A percentile compares a stretch with the other conserved stretches of the same genome.
Evolutionary conservation across 2,888 invertebrate genomes (phyloP).

Genomic region (Troglohyphantes excavatus): DNA sequence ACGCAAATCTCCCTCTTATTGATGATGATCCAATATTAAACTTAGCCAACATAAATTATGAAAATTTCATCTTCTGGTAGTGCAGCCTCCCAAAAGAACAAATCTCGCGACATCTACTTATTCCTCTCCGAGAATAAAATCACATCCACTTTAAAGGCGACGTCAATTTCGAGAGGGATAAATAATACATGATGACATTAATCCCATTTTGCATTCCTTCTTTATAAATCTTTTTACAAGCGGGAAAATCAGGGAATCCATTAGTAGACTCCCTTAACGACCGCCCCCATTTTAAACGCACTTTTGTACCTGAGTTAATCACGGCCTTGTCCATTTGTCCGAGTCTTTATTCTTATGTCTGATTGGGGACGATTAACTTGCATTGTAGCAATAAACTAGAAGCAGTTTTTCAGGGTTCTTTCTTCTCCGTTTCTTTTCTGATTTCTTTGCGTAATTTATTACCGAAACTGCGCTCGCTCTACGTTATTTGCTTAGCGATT

Average conservation of each 20-base stretch:
- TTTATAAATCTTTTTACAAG: constrained; percentile 51
- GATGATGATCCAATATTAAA: not conserved
- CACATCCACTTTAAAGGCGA: constrained; percentile 45
- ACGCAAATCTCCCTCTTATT: not conserved
- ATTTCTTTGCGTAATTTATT: constrained; percentile 64
- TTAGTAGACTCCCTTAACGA: constrained; percentile 65
- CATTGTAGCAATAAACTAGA: constrained; percentile 60
- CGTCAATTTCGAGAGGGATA: constrained; percentile 33
- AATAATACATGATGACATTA: constrained; percentile 54
- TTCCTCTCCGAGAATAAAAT: constrained; percentile 37
- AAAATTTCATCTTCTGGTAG: constrained; percentile 26
- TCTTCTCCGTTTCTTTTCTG: constrained; percentile 15
- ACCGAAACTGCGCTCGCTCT: constrained; percentile 54
- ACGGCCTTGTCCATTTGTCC: constrained; percentile 65
- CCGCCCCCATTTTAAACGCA: constrained; percentile 55
- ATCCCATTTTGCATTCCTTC: constrained; percentile 57
- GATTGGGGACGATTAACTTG: constrained; percentile 67
- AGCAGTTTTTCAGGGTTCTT: constrained; percentile 10
- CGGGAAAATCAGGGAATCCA: constrained; percentile 55
- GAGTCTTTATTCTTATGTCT: constrained; percentile 44
- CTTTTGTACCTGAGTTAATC: constrained; percentile 75
- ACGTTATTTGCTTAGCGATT: constrained; percentile 46
- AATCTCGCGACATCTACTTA: constrained; percentile 18
- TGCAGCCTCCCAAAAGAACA: constrained; percentile 16
- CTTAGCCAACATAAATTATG: not conserved